Conservation (phyloP, 2,797 vertebrate species). For the Megaceryle alcyon region DNA sequence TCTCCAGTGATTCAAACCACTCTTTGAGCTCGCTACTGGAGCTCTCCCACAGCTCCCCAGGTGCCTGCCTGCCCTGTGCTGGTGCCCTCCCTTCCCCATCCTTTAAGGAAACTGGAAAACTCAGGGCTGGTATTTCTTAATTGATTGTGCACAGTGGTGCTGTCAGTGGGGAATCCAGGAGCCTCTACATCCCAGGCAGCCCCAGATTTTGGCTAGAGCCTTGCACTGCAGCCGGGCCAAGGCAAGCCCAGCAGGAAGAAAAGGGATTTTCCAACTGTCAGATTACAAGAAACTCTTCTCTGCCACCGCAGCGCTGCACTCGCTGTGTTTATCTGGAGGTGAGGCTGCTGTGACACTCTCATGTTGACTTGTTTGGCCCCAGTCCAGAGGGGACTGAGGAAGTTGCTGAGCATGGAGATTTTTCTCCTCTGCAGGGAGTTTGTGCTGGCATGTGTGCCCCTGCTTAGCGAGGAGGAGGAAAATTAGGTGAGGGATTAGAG, state of each 20-base stretch:
- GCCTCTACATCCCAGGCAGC: neutral
- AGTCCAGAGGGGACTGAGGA: neutral
- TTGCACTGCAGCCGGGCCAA: fast-evolving
- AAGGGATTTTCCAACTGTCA: neutral
- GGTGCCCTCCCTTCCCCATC: neutral
- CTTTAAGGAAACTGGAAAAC: neutral
- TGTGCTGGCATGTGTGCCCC: neutral
- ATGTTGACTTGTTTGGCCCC: neutral
- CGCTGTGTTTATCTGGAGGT: neutral
- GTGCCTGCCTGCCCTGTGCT: neutral
- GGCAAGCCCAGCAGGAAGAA: neutral
- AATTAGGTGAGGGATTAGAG: neutral
- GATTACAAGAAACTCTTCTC: neutral
- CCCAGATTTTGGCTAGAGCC: neutral
- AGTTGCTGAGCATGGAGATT: neutral
- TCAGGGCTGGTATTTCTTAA: neutral
- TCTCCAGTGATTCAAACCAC: neutral
- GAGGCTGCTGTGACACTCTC: neutral
- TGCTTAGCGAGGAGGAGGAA: neutral
- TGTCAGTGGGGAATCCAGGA: neutral
- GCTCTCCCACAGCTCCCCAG: fast-evolving
- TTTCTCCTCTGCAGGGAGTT: neutral
- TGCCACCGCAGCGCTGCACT: neutral
- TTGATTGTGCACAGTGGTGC: neutral
- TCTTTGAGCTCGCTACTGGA: fast-evolving